phyloP scores from a whole-genome alignment of 2,888 invertebrate species.

The Phanerotoma sp. region DNA sequence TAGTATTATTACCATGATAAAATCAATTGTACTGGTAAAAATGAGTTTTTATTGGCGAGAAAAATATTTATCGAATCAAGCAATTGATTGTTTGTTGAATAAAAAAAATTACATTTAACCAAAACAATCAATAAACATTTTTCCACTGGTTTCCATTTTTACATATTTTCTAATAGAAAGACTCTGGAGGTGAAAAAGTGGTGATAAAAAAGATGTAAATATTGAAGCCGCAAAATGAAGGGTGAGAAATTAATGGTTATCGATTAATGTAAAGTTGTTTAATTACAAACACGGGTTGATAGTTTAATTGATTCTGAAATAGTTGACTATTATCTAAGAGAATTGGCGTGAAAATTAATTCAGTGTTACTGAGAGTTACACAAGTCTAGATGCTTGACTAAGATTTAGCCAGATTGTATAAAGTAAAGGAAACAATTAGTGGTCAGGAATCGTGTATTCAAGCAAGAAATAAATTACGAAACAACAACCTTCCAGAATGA shows the following conservation, averaged over 20 bases:
- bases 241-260: constrained; percentile 2
- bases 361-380: constrained; percentile 1
- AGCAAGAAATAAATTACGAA: constrained; percentile 56
- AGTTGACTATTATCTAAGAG: constrained; percentile 39
- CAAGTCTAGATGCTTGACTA: not conserved
- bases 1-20: not conserved
- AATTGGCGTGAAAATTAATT: constrained; percentile 37
- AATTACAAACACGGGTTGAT: not conserved
- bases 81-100: too few relatives aligned
- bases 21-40: too few relatives aligned
- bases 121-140: too few relatives aligned
- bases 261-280: constrained; percentile 6
- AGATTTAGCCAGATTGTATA: not conserved
- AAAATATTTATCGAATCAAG: too few relatives aligned
- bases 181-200: not conserved
- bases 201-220: not conserved
- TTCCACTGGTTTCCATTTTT: too few relatives aligned
- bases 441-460: constrained; percentile 41
- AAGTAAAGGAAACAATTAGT: constrained; percentile 28
- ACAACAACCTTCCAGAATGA: constrained; percentile 7
- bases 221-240: too few relatives aligned
- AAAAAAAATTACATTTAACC: too few relatives aligned
- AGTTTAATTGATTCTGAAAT: constrained; percentile 53
- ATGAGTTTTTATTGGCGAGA: too few relatives aligned
- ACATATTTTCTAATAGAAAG: not conserved